Base-by-base conservation (phyloP, 2,888 invertebrate species). In the Masnerella sp. region DNA sequence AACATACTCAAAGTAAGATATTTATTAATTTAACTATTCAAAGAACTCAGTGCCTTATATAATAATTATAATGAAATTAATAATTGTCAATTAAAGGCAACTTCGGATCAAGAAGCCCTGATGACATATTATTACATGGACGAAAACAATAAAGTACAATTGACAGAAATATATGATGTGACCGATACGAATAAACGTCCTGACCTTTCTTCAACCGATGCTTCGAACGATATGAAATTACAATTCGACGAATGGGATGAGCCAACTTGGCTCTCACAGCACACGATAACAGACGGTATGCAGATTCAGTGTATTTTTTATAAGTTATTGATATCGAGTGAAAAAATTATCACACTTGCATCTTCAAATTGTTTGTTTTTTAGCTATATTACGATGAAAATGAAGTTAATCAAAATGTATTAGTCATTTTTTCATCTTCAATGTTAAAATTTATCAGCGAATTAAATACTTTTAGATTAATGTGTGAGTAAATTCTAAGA, bases 81-180 rank as follows among this genome's bases (percentile, higher is more conserved):
- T 67, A 43, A 61, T 45, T 42, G 83, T 91, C 65, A 18, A 36
- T 77, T 92, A 45, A 91, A 91, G 88, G 95, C 94, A 79, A 95
- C 96, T 54, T 90, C 93, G 40, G 93, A 95, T 79, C 95, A 96
- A 83, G 97, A 97, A 79, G 94, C 96, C 0, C 89, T 96, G 5
- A 94, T 97, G 90, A 94, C 96, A 0, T 97, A 95, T 88, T 96
- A 97, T 88, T 97, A 96, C 86, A 92, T 95, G 85, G 96, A 96
- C 85, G 93, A 94, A 80, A 92, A 95, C 81, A 95, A 95, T 87
- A 93, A 95, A 90, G 92, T 95, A 81, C 94, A 94, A 88, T 93
- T 96, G 81, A 95, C 95, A 0, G 95, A 96, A 89, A 96, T 96
- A 81, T 96, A 94, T 85, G 95, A 96, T 87, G 94, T 96, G 83